Conservation (phyloP, 2,113 vertebrate species). For the Oxyura jamaicensis region DNA sequence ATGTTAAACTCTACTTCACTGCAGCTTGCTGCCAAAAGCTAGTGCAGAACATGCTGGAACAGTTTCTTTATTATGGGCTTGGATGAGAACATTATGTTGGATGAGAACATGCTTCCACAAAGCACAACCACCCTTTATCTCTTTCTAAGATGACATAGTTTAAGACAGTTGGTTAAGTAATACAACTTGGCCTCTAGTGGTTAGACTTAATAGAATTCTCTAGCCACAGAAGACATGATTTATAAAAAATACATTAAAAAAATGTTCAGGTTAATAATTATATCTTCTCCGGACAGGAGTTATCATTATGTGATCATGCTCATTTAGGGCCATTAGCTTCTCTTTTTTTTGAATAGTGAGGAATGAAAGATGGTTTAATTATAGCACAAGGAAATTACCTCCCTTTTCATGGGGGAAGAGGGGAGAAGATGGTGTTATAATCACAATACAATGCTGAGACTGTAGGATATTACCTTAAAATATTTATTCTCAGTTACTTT, state of each 20-base stretch:
- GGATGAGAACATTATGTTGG: background rate
- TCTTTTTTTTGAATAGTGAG: constrained; percentile 6
- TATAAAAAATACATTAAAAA: background rate
- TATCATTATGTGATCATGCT: background rate
- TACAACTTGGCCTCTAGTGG: background rate
- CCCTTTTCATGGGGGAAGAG: background rate
- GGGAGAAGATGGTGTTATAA: background rate
- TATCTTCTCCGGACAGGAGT: constrained; percentile 16
- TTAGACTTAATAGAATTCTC: background rate
- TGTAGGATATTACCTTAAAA: constrained; percentile 32
- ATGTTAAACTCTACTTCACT: background rate
- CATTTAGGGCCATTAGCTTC: constrained; percentile 13
- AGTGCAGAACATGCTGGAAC: background rate
- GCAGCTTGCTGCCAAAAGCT: background rate
- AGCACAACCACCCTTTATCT: background rate
- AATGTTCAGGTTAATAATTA: background rate
- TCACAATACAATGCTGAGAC: constrained; percentile 11
- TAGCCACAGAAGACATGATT: background rate
- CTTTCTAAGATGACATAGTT: background rate
- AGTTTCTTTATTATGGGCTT: background rate
- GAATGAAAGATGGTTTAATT: constrained; percentile 55
- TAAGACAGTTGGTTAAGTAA: background rate
- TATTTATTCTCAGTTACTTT: constrained; percentile 31
- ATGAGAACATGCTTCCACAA: background rate
- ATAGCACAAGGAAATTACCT: constrained; percentile 46